Evolutionary conservation across 2,888 invertebrate species (phyloP).

Genomic region (Helleia helle): DNA sequence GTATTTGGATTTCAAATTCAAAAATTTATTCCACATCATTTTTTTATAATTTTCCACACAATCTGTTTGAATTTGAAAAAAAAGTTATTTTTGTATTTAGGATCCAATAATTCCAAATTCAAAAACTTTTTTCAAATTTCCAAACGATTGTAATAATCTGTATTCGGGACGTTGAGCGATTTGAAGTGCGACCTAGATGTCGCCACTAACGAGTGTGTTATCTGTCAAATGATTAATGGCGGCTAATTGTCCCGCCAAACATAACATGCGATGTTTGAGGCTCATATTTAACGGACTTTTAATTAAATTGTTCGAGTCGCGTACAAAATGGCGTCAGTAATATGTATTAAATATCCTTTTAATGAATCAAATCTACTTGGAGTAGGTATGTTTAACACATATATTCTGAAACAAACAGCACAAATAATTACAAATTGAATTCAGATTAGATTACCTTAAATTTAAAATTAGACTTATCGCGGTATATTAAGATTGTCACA

Average conservation of each 20-base stretch:
- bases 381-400: too few species aligned
- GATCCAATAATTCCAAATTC: constrained; percentile 3
- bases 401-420: too few species aligned
- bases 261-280: constrained; percentile 8
- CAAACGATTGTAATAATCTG: constrained; percentile 4
- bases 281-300: constrained; percentile 3
- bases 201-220: constrained; percentile 29
- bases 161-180: constrained; percentile 23
- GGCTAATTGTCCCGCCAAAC: constrained; percentile 27
- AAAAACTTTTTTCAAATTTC: constrained; percentile 6
- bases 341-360: too few species aligned
- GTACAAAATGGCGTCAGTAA: too few species aligned
- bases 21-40: too few species aligned
- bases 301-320: not conserved
- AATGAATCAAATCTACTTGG: too few species aligned
- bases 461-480: too few species aligned
- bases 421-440: too few species aligned
- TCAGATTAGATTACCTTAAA: too few species aligned
- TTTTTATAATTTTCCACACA: too few species aligned
- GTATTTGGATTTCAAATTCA: constrained; percentile 5
- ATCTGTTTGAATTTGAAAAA: too few species aligned
- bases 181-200: constrained; percentile 21
- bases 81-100: constrained; percentile 3
- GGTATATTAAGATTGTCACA: too few species aligned
- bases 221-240: constrained; percentile 30